phyloP scores from a whole-genome alignment of 2,888 invertebrate genomes.

The Rugalucina vietnamica region DNA sequence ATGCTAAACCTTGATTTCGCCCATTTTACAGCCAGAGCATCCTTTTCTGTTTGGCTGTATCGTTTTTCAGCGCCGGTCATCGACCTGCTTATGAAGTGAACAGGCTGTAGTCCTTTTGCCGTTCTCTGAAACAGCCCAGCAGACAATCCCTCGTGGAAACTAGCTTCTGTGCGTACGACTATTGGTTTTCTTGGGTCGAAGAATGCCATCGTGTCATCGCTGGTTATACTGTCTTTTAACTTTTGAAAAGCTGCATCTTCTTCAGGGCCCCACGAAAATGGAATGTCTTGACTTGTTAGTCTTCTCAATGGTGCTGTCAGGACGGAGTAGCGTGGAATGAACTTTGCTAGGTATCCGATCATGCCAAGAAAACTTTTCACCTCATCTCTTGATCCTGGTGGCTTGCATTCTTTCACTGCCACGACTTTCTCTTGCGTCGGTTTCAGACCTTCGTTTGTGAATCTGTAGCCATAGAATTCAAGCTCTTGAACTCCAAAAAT shows the following conservation, averaged over 20 bases:
- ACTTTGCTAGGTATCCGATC: slow-evolving; percentile 26
- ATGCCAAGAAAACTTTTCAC: slow-evolving; percentile 24
- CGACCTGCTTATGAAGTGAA: background rate
- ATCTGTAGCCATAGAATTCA: slow-evolving; percentile 23
- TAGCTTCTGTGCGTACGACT: slow-evolving; percentile 20
- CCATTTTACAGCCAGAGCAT: background rate
- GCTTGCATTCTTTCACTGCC: slow-evolving; percentile 26
- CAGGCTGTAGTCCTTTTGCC: background rate
- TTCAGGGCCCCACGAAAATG: slow-evolving; percentile 12
- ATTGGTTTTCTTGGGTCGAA: slow-evolving; percentile 28
- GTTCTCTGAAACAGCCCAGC: slow-evolving; percentile 7
- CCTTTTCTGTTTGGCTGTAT: slow-evolving; percentile 37
- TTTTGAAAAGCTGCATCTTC: slow-evolving; percentile 15
- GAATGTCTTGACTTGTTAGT: background rate
- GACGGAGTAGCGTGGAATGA: slow-evolving; percentile 15
- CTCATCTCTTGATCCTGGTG: slow-evolving; percentile 27
- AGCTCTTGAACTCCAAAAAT: background rate
- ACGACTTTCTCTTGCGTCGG: slow-evolving; percentile 13
- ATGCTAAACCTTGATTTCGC: slow-evolving; percentile 1
- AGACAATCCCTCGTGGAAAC: slow-evolving; percentile 18
- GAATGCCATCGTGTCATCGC: slow-evolving; percentile 19
- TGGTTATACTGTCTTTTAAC: slow-evolving; percentile 15
- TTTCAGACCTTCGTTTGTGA: slow-evolving; percentile 19
- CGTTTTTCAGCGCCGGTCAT: slow-evolving; percentile 6
- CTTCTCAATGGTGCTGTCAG: slow-evolving; percentile 19